Evolutionary conservation across 1,140 invertebrate genomes (phyloP).

Genomic region (Drosophila sproati): DNA sequence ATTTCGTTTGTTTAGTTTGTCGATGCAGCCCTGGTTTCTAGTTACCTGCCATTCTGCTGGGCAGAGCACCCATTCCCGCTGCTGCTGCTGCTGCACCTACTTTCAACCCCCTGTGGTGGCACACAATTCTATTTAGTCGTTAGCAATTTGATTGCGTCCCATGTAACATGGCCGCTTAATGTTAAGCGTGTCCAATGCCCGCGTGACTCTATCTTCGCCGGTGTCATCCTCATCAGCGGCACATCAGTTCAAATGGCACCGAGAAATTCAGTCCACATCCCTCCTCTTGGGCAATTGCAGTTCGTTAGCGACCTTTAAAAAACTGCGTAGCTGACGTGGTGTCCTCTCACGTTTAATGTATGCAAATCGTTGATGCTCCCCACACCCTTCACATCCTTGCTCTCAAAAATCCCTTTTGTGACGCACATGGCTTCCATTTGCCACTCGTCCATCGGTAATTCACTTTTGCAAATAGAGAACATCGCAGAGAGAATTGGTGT

Average conservation of each 20-base stretch:
- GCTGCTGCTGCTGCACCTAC: background rate
- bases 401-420: constrained; percentile 4
- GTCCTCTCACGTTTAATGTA: constrained; percentile 71
- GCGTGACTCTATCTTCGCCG: constrained; percentile 63
- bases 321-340: constrained; percentile 61
- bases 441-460: constrained; percentile 75
- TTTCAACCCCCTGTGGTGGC: constrained; percentile 19
- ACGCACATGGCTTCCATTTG: constrained; percentile 61
- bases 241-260: constrained; percentile 21
- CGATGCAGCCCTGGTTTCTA: constrained; percentile 19
- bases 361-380: constrained; percentile 67
- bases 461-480: constrained; percentile 49
- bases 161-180: constrained; percentile 80
- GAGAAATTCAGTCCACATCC: background rate
- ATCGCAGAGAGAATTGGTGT: background rate
- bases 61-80: background rate
- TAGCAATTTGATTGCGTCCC: constrained; percentile 76
- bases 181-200: constrained; percentile 76
- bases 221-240: constrained; percentile 54
- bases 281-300: constrained; percentile 56
- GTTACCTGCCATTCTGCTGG: constrained; percentile 29
- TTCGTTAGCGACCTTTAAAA: constrained; percentile 70
- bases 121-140: constrained; percentile 74
- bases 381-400: background rate
- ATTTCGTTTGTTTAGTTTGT: background rate